Evolutionary conservation across 2,888 invertebrate genomes (phyloP), one percentile per base, ranked within the genome.

Genomic region (Mesorhabditis spiculigera): DNA sequence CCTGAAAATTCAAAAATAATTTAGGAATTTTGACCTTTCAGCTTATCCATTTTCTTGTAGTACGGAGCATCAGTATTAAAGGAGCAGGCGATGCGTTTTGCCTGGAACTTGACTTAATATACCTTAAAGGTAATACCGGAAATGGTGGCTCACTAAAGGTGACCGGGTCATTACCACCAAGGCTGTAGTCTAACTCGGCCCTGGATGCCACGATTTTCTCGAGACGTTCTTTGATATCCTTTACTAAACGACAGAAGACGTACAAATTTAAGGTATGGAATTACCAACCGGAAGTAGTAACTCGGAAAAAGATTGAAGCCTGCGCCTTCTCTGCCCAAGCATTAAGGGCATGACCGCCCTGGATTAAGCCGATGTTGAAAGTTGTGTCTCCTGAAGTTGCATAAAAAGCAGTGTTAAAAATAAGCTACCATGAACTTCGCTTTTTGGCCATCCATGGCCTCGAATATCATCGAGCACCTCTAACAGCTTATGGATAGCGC

Each of bases 51-150:
- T 3, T 74, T 66, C 4, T 73, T 72, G 63, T 78, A 82, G 68
- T 81, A 83, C 0, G 83, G 79, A 5, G 82, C 74, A 66, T 84
- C 84, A 8, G 84, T 84, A 69, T 82, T 83, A 73, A 83, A 84
- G 1, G 82, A 50, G 58, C 58, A 50, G n/a, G 58, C 58, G 8
- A 50, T 13, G n/a, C 58, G 58, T n/a, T 50, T 50, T 50, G 58
- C 58, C 58, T 50, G n/a, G n/a, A 50, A 13, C n/a, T 50, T 50
- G 58, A 50, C n/a, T 10, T 50, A 13, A n/a, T 13, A 50, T 10
- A 10, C n/a, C n/a, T 50, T 50, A 50, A 50, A 13, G 58, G n/a
- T 3, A 13, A 50, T 50, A 50, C 58, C n/a, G 58, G 58, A 50
- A 50, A 50, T 50, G 58, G 58, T 50, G 58, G 58, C n/a, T 50